Percentiles rank a stretch among this genome's conserved stretches.
phyloP scores from a whole-genome alignment of 2,113 vertebrate genomes.

The Perognathus longimembris region DNA sequence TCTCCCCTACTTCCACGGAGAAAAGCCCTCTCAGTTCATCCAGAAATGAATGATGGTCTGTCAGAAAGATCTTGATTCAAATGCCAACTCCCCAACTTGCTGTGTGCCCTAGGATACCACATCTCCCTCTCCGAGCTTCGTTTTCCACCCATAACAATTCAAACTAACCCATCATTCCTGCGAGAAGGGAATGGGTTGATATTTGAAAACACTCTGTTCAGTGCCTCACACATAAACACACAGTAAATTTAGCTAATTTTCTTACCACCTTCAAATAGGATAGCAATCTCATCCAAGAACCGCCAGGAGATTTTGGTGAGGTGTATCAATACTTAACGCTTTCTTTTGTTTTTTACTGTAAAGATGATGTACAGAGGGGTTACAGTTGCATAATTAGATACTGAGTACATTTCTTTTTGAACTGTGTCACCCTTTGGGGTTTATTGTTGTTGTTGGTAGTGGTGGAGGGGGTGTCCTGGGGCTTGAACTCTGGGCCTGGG shows the following conservation, averaged over 20 bases:
- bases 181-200: background rate
- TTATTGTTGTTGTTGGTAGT: too few relatives aligned
- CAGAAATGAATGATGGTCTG: slow-evolving; percentile 21
- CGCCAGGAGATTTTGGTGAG: background rate
- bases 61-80: slow-evolving; percentile 31
- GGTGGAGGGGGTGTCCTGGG: too few relatives aligned
- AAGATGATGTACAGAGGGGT: background rate
- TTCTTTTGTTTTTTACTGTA: background rate
- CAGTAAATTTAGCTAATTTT: background rate
- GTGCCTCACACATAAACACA: background rate
- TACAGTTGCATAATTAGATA: background rate
- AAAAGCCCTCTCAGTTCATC: background rate
- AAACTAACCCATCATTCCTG: background rate
- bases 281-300: background rate
- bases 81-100: background rate
- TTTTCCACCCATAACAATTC: background rate
- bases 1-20: background rate
- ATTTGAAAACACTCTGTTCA: background rate
- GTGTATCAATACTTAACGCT: background rate
- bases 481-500: too few relatives aligned
- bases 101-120: background rate
- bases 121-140: background rate
- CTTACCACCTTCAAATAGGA: background rate
- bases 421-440: too few relatives aligned
- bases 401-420: too few relatives aligned